Base-by-base conservation (phyloP, 2,113 vertebrate genomes). In the Epinephelus lanceolatus region DNA sequence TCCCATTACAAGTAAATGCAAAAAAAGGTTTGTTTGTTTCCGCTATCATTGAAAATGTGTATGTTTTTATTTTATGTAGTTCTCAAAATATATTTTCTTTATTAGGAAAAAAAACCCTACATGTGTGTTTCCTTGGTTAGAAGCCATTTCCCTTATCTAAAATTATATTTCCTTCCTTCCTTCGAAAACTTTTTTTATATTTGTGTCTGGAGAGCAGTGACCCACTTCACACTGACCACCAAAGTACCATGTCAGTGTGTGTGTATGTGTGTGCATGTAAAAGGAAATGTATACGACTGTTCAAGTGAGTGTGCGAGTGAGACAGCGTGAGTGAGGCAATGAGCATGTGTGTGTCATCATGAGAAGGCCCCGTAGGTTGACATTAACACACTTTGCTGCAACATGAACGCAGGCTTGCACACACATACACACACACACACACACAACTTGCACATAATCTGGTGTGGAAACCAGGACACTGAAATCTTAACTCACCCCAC, bases 391-490 rank as follows among this genome's bases (percentile, higher is more conserved):
- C 68, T 69, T 71, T 80, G 59, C 56, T 71, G 42, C 45, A 75
- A 51, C 27, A 49, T 49, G 59, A 65, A 86, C 21, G 0, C 25
- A n/a, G 4, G 2, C 25, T 8, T 27, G 27, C 52, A 27, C 60
- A 56, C 81, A 74, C 63, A 62, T 10, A 37, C 56, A 63, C 79
- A 53, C 65, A 82, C 62, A 52, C 67, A 78, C 65, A 82, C 21
- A 68, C 62, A 47, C 67, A 78, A 47, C 30, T 45, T 45, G 60
- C 60, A 74, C 83, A 84, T 94, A 91, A 95, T 93, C 89, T 80
- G 61, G 80, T 92, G 90, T 93, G 86, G 89, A 95, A 94, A 95
- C 86, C 84, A 94, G 92, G 92, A 93, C 93, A 92, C 57, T 73
- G 90, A 94, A 93, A 93, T 93, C 89, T 92, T 83, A 92, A 89